Evolutionary conservation across 2,888 invertebrate genomes (phyloP).

Genomic region (Limnephilus rhombicus): DNA sequence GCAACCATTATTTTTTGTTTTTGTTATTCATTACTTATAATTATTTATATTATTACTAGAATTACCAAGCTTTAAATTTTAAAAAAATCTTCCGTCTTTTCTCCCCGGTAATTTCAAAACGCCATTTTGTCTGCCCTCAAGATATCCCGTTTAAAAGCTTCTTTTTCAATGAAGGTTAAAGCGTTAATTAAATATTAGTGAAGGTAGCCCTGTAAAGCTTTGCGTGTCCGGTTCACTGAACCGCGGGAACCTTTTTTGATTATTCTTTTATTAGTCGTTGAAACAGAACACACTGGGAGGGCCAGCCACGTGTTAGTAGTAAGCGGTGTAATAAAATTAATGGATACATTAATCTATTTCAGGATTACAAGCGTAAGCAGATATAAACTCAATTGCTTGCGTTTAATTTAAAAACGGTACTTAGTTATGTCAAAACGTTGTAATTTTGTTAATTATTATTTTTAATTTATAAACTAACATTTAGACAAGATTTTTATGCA

Average conservation of each 20-base stretch:
- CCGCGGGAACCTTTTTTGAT: background rate
- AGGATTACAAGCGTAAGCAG: background rate
- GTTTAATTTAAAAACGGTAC: too few species aligned
- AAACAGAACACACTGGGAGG: background rate
- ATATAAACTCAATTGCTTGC: too few species aligned
- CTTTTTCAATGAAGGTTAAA: background rate
- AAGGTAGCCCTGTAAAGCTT: background rate
- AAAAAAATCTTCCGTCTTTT: background rate
- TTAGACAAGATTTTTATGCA: too few species aligned
- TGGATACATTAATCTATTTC: background rate
- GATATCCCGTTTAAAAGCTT: background rate
- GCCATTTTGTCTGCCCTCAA: background rate
- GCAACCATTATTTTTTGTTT: too few species aligned
- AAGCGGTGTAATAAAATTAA: background rate
- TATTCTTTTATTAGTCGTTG: background rate
- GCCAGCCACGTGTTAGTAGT: background rate
- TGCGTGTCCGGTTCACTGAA: background rate
- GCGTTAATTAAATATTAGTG: background rate
- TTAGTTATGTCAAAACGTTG: too few species aligned
- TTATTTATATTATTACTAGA: background rate
- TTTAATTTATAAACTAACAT: too few species aligned
- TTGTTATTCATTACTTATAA: too few species aligned
- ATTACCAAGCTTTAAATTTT: background rate
- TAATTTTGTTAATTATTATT: too few species aligned
- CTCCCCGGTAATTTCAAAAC: background rate